A percentile compares a stretch with the other conserved stretches of the same genome.
Conservation (phyloP, 2,888 invertebrate species). For the Chromoteleia sp. region DNA sequence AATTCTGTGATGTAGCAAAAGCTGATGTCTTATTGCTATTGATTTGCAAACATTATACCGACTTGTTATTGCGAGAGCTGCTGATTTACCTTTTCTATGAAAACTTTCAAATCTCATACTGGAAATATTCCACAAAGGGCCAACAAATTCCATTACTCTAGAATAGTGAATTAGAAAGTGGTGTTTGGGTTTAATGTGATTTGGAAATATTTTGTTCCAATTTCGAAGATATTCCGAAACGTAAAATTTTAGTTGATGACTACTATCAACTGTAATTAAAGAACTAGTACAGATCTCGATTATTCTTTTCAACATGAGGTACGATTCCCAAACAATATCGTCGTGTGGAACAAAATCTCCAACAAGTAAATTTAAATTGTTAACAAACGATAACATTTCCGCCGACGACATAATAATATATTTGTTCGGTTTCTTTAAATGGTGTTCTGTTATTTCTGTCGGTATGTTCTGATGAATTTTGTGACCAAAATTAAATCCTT, state of each 20-base stretch:
- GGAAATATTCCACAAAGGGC: slow-evolving; percentile 64
- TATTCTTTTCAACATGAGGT: slow-evolving; percentile 49
- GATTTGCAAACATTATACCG: slow-evolving; percentile 59
- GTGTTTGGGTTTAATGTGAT: slow-evolving; percentile 37
- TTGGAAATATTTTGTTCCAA: slow-evolving; percentile 10
- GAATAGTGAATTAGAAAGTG: slow-evolving; percentile 34
- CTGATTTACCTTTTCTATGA: slow-evolving; percentile 50
- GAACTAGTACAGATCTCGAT: slow-evolving; percentile 14
- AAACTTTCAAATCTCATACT: slow-evolving; percentile 69
- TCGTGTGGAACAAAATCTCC: slow-evolving; percentile 55
- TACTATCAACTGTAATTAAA: too few species aligned
- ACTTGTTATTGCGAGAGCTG: slow-evolving; percentile 47
- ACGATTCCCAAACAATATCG: slow-evolving; percentile 62
- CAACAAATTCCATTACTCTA: slow-evolving; percentile 52
- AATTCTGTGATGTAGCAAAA: slow-evolving; percentile 13
- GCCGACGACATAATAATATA: slow-evolving; percentile 62
- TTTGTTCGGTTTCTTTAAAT: slow-evolving; percentile 45
- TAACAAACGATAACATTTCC: slow-evolving; percentile 63
- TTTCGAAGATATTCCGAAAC: slow-evolving; percentile 23
- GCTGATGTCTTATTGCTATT: slow-evolving; percentile 56
- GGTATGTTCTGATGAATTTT: slow-evolving; percentile 37
- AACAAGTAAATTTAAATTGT: slow-evolving; percentile 64
- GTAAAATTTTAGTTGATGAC: slow-evolving; percentile 15
- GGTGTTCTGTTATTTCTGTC: slow-evolving; percentile 39
- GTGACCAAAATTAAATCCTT: slow-evolving; percentile 28